Evolutionary conservation across 1,140 invertebrate species (phyloP).

Genomic region (Sycophila sp.): DNA sequence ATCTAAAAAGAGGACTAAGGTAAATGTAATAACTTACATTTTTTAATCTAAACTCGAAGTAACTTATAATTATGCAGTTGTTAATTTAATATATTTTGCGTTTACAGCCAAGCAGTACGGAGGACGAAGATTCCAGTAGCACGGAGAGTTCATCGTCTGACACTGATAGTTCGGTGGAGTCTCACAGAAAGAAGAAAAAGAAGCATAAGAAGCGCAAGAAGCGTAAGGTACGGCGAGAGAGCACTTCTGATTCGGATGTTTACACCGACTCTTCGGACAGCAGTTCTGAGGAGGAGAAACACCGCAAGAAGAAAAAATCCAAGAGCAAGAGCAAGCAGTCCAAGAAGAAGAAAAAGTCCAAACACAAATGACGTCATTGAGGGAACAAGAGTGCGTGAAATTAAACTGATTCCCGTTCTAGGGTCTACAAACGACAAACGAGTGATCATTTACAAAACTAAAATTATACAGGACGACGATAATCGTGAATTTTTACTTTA

Average conservation of each 20-base stretch:
- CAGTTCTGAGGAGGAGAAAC: slow-evolving; percentile 65
- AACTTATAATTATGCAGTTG: not conserved
- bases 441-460: not conserved
- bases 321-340: slow-evolving; percentile 65
- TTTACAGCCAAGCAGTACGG: slow-evolving; percentile 49
- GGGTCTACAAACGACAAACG: not conserved
- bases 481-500: slow-evolving; percentile 23
- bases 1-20: slow-evolving; percentile 50
- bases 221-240: slow-evolving; percentile 54
- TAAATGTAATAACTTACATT: not conserved
- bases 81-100: slow-evolving; percentile 5
- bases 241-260: slow-evolving; percentile 58
- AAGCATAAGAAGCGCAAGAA: slow-evolving; percentile 63
- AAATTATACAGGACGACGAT: not conserved
- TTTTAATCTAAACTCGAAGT: not conserved
- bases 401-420: not conserved
- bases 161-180: slow-evolving; percentile 61
- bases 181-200: slow-evolving; percentile 59
- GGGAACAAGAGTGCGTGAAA: not conserved
- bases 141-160: slow-evolving; percentile 50
- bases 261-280: slow-evolving; percentile 62
- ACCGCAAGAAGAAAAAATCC: slow-evolving; percentile 65
- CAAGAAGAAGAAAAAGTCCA: slow-evolving; percentile 67
- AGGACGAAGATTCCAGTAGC: slow-evolving; percentile 55
- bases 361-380: slow-evolving; percentile 62